Evolutionary conservation across 2,797 vertebrate species (phyloP).

Genomic region (Lithobates pipiens): DNA sequence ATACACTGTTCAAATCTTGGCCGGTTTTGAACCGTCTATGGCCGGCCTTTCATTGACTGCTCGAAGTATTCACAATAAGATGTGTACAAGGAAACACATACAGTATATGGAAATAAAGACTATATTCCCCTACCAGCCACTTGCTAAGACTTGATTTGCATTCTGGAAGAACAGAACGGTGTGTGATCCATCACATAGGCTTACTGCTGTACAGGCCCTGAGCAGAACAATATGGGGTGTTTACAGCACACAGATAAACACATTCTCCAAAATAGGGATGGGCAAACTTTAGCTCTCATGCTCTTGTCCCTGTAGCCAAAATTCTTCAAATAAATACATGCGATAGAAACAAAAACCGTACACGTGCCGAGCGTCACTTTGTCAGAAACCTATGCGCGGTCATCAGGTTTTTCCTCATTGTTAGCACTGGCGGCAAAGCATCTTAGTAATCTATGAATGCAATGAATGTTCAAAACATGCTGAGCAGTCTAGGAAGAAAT

Average conservation of each 20-base stretch:
- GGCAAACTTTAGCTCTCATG: neutral
- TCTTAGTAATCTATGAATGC: neutral
- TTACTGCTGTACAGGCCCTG: neutral
- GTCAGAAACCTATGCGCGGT: neutral
- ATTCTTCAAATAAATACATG: neutral
- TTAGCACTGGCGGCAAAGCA: neutral
- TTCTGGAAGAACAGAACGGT: no score
- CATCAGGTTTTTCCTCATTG: constrained; percentile 10
- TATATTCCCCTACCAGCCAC: no score
- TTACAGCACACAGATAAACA: neutral
- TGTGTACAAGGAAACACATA: no score
- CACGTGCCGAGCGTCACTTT: neutral
- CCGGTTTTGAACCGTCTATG: no score
- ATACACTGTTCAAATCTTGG: no score
- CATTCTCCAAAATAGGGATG: constrained; percentile 5
- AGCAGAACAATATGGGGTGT: neutral
- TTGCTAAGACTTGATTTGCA: no score
- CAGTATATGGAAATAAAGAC: no score
- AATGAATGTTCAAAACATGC: neutral
- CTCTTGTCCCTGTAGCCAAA: neutral
- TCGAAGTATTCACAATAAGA: no score
- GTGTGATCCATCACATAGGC: neutral
- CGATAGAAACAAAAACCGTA: neutral
- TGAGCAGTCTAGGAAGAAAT: neutral
- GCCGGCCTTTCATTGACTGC: no score